phyloP scores from a whole-genome alignment of 2,888 invertebrate species.

The Tachina lurida region DNA sequence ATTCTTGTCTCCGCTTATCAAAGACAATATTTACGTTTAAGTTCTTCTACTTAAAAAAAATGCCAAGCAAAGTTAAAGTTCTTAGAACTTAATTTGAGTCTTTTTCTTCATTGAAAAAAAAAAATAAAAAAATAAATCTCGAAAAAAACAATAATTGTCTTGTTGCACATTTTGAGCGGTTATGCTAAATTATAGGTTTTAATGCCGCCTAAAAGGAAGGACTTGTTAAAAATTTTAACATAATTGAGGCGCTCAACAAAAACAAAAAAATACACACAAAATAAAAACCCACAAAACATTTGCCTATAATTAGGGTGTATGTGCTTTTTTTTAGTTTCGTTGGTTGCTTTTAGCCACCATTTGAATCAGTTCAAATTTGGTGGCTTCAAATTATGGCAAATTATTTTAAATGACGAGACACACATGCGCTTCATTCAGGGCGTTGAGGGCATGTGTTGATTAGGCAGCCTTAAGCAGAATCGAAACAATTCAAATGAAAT shows the following conservation, averaged over 20 bases:
- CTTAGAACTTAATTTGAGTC: constrained; percentile 1
- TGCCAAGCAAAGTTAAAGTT: background rate
- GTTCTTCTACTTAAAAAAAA: background rate
- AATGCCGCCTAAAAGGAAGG: constrained; percentile 52
- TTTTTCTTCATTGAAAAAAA: background rate
- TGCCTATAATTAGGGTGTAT: constrained; percentile 68
- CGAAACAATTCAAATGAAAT: constrained; percentile 48
- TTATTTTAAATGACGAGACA: constrained; percentile 82
- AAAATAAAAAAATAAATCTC: background rate
- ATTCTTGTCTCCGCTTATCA: background rate
- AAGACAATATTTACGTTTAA: background rate
- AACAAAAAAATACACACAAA: background rate
- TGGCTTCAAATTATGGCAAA: constrained; percentile 81
- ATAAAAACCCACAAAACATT: constrained; percentile 61
- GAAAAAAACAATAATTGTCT: constrained; percentile 10
- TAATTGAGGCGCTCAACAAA: constrained; percentile 59
- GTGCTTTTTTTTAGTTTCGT: constrained; percentile 24
- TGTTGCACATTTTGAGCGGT: constrained; percentile 56
- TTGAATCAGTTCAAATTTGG: constrained; percentile 67
- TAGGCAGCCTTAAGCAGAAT: constrained; percentile 17
- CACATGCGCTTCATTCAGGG: constrained; percentile 51
- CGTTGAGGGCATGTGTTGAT: constrained; percentile 62
- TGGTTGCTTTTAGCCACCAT: constrained; percentile 73
- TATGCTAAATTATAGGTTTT: constrained; percentile 68
- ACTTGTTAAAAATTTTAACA: constrained; percentile 57